Conservation (phyloP, 2,797 vertebrate genomes). For the Crocodylus rhombifer region DNA sequence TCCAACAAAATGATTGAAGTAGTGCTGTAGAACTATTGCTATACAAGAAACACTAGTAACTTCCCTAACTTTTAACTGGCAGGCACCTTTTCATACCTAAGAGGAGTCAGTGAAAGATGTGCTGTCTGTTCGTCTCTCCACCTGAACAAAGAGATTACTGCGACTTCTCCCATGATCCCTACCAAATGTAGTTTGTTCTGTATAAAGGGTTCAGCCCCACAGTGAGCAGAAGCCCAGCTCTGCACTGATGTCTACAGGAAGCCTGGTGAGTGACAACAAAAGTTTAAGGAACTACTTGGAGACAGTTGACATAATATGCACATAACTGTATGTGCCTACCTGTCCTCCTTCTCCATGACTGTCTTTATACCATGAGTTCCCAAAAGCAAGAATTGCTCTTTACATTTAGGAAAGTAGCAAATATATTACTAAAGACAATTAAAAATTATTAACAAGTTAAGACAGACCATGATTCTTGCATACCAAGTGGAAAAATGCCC, state of each 20-base stretch:
- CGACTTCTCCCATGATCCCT: background rate
- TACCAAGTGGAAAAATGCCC: background rate
- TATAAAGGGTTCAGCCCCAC: no score
- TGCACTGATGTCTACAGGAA: background rate
- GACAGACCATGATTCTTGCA: background rate
- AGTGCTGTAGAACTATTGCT: background rate
- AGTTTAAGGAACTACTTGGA: background rate
- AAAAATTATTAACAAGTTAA: slow-evolving; percentile 31
- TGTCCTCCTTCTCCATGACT: background rate
- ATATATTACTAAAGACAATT: background rate
- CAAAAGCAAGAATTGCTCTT: background rate
- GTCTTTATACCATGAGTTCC: background rate
- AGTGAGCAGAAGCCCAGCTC: background rate
- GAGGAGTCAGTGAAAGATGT: background rate
- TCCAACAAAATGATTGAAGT: background rate
- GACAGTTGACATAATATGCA: background rate
- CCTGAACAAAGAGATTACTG: background rate
- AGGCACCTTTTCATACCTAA: background rate
- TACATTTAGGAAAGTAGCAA: background rate
- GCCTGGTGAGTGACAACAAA: background rate
- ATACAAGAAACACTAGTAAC: background rate
- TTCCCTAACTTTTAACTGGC: background rate
- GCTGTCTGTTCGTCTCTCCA: background rate
- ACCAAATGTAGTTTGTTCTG: background rate
- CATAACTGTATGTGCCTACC: background rate